Base-by-base conservation (phyloP, 2,888 invertebrate species). In the Strigamia transsilvanica region DNA sequence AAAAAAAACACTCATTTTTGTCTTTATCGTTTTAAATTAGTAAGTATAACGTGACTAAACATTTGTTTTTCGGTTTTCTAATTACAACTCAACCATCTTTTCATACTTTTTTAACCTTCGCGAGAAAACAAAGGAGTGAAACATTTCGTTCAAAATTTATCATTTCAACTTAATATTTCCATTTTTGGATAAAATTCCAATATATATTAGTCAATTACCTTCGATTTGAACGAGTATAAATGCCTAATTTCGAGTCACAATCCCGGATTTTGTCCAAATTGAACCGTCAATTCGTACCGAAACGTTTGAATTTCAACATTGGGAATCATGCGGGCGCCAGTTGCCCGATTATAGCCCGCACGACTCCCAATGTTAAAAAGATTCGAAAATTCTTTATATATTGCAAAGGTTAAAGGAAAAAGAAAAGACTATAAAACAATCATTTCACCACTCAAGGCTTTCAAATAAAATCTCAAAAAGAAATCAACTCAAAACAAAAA, bases 11-110 rank as follows among this genome's bases (percentile, higher is more conserved):
- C 61, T 15, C 18, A 15, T 61, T 61, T 61, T 61, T 21, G 61
- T 61, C 21, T 61, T 61, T 61, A 34, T 61, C 21, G 18, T 61
- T 61, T 61, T 61, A 61, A 61, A 61, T 61, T 61, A 61, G 61
- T 61, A 61, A 61, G 61, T 61, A 61, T 61, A 21, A 61, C 18
- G 12, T 61, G 21, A 61, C 18, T 61, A 61, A 18, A 21, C 61
- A 61, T 21, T 18, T 61, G 61, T 61, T 21, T 61, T 51, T n/a
- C 18, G 3, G 3, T 3, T 61, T 21, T 61, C 21, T 61, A 21
- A 21, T 21, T 21, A 61, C 18, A 18, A 61, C 18, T 61, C 21
- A 18, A 61, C 2, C 12, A 3, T 61, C n/a, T 9, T 61, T 61
- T 21, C n/a, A 15, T 18, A 18, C 18, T 61, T 61, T 61, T 61